Evolutionary conservation across 1,140 invertebrate species (phyloP), one percentile per base, ranked within the genome.

Genomic region (roundworm (Caenorhabditis elegans)): DNA sequence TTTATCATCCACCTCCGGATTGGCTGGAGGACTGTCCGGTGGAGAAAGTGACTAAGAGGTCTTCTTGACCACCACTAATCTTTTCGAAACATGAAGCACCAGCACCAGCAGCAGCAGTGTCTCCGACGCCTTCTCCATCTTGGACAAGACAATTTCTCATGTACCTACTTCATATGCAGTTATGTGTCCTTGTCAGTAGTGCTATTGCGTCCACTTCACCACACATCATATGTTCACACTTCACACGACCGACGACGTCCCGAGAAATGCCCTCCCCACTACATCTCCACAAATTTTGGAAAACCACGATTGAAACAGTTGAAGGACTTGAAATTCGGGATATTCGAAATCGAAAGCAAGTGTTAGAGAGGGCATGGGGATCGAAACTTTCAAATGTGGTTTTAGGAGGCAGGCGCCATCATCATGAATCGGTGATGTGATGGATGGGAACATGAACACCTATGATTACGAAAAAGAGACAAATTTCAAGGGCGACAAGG

Each of bases 361-460:
- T n/a, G n/a, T n/a, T 22, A 39, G 60, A n/a, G 53, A 34, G 26
- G 53, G 31, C 0, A 17, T 10, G 60, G 60, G n/a, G n/a, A 43
- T 2, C 34, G n/a, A 43, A 70, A 70, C 60, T 70, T 70, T 70
- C 13, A 3, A 70, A 70, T 39, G 60, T 70, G 60, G 36, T 70
- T 70, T 70, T 70, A n/a, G 31, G 13, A 34, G 13, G 60, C 36
- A 28, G 34, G n/a, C 34, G 60, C n/a, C 34, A 39, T 39, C 60
- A 39, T 43, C 79, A 49, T 53, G 31, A 79, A 79, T 60, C 78
- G 60, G 55, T 80, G 43, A 65, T 65, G 78, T 78, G 34, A 70
- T 80, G 55, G 55, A 80, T 80, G 55, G 53, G 55, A 70, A 80
- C 70, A 80, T 70, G 60, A 46, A 79, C 49, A 79, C 55, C 78